phyloP scores from a whole-genome alignment of 2,113 vertebrate species.

The Anarrhichthys ocellatus region DNA sequence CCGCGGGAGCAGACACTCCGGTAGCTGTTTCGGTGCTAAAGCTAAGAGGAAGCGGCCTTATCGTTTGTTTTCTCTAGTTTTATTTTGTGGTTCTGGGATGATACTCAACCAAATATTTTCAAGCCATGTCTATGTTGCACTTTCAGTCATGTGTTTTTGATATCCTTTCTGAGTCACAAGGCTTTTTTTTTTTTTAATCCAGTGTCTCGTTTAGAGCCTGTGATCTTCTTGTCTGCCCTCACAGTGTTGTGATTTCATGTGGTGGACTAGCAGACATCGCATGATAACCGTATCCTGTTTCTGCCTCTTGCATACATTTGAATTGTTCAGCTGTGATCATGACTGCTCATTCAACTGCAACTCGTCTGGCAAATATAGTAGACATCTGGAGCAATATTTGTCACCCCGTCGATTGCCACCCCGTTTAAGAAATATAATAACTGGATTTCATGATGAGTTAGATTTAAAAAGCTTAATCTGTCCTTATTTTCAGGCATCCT shows the following conservation, averaged over 20 bases:
- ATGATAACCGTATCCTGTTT: slow-evolving; percentile 10
- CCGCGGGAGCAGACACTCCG: too few relatives aligned
- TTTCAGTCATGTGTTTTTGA: background rate
- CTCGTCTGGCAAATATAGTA: background rate
- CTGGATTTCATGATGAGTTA: background rate
- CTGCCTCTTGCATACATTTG: slow-evolving; percentile 15
- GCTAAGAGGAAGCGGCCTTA: background rate
- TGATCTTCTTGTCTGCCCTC: too few relatives aligned
- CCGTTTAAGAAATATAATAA: background rate
- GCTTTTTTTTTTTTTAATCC: slow-evolving; percentile 7
- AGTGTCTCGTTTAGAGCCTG: background rate
- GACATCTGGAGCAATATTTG: background rate
- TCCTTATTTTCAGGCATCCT: slow-evolving; percentile 72
- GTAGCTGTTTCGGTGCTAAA: background rate
- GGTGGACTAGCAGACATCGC: background rate
- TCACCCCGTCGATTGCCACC: background rate
- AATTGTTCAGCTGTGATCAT: slow-evolving; percentile 3
- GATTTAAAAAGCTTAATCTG: background rate
- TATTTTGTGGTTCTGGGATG: background rate
- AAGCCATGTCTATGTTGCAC: background rate
- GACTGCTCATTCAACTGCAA: slow-evolving; percentile 20
- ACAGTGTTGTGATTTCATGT: background rate
- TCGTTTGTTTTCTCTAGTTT: background rate
- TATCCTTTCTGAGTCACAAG: background rate
- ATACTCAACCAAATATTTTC: background rate